Percentiles rank a stretch among this genome's conserved stretches.
These are phyloP conservation scores for Micropterix aruncella DNA, from an alignment of 2,888 invertebrate genomes.

Conservation along the genomic window DNA sequence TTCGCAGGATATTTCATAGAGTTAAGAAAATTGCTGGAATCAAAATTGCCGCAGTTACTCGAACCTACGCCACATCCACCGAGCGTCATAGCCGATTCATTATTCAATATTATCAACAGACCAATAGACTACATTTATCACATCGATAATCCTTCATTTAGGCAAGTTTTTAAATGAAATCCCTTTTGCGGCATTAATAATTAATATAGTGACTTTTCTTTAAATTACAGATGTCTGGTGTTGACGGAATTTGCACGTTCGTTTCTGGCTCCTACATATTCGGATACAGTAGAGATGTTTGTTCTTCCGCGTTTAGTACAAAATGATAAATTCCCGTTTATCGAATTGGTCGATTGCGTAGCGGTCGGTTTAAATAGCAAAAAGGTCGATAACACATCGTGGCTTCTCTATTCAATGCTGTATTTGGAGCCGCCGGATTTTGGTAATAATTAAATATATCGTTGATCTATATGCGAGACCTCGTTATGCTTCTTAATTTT, in stretches of 20 bases:
- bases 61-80: slow-evolving; percentile 55
- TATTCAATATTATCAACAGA: slow-evolving; percentile 61
- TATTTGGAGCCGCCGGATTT: slow-evolving; percentile 49
- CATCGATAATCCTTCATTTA: slow-evolving; percentile 28
- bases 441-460: slow-evolving; percentile 40
- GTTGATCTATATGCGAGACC: too few species aligned
- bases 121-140: slow-evolving; percentile 49
- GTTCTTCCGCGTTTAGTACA: slow-evolving; percentile 52
- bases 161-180: slow-evolving; percentile 31
- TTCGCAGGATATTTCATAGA: slow-evolving; percentile 58
- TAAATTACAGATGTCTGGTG: slow-evolving; percentile 22
- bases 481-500: too few species aligned
- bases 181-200: too few species aligned
- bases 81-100: slow-evolving; percentile 55
- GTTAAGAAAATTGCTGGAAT: slow-evolving; percentile 54
- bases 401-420: slow-evolving; percentile 55
- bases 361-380: slow-evolving; percentile 26
- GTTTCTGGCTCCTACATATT: slow-evolving; percentile 51
- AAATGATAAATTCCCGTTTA: slow-evolving; percentile 34
- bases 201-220: neutral
- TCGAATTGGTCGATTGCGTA: slow-evolving; percentile 30
- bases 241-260: slow-evolving; percentile 46
- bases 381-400: slow-evolving; percentile 39
- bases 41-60: slow-evolving; percentile 51
- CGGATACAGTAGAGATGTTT: slow-evolving; percentile 52